A percentile compares a stretch with the other conserved stretches of the same genome.
Evolutionary conservation across 2,888 invertebrate genomes (phyloP).

Genomic region (Phyllotreta cruciferae): DNA sequence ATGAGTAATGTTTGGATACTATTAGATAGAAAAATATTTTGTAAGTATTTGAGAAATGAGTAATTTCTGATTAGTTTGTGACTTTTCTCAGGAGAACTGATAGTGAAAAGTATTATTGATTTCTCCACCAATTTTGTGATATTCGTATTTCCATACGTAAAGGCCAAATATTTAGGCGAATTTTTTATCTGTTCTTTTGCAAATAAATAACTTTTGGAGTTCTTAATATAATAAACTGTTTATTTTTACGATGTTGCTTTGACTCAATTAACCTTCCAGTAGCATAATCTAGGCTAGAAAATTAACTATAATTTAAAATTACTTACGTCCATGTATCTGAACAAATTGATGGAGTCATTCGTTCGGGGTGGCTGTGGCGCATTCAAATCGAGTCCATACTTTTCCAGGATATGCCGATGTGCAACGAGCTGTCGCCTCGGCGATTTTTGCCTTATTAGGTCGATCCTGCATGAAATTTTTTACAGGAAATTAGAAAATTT

Average conservation of each 20-base stretch:
- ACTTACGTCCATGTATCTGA: slow-evolving; percentile 59
- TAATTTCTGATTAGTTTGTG: neutral
- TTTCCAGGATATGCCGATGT: neutral
- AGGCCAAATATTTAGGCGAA: too few relatives aligned
- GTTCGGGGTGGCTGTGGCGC: slow-evolving; percentile 28
- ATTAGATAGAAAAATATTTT: slow-evolving; percentile 1
- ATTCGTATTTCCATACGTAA: too few relatives aligned
- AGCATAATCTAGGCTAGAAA: too few relatives aligned
- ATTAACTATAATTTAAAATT: slow-evolving; percentile 2
- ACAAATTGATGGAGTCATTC: slow-evolving; percentile 58
- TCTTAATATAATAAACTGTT: slow-evolving; percentile 28
- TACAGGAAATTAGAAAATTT: neutral
- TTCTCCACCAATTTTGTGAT: too few relatives aligned
- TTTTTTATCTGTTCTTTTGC: too few relatives aligned
- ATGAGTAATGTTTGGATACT: neutral
- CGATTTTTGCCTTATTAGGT: slow-evolving; percentile 19
- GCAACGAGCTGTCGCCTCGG: slow-evolving; percentile 9
- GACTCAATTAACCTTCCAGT: too few relatives aligned
- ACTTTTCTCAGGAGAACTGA: neutral
- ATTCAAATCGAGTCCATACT: slow-evolving; percentile 10
- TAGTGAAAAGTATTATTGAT: neutral
- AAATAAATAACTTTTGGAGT: too few relatives aligned
- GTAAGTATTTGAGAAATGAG: neutral
- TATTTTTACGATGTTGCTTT: too few relatives aligned
- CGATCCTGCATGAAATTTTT: slow-evolving; percentile 19